Conservation (phyloP, 1,140 invertebrate species). For the Ditylenchus dipsaci region DNA sequence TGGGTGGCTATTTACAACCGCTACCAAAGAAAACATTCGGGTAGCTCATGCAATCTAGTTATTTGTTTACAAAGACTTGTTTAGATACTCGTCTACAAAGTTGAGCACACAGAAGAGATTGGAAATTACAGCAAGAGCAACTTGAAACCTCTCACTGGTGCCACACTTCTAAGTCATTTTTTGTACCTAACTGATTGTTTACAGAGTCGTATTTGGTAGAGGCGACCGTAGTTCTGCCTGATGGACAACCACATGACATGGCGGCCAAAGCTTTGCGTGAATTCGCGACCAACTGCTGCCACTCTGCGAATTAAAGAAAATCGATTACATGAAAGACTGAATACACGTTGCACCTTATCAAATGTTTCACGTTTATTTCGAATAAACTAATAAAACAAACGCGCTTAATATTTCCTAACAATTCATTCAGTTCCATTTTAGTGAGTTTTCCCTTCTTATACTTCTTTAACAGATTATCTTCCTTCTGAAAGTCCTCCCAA, state of each 20-base stretch:
- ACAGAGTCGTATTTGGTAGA: slow-evolving; percentile 35
- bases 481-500: slow-evolving; percentile 43
- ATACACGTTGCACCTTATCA: no score
- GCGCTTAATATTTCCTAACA: no score
- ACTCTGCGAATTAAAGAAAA: slow-evolving; percentile 16
- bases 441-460: slow-evolving; percentile 45
- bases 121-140: slow-evolving; percentile 27
- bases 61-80: slow-evolving; percentile 2
- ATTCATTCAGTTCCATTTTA: slow-evolving; percentile 35
- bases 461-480: slow-evolving; percentile 35
- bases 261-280: slow-evolving; percentile 37
- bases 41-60: slow-evolving; percentile 1
- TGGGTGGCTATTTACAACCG: slow-evolving; percentile 29
- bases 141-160: slow-evolving; percentile 14
- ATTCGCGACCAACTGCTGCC: slow-evolving; percentile 37
- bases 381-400: no score
- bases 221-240: slow-evolving; percentile 29
- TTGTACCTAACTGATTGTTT: no score
- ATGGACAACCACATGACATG: slow-evolving; percentile 19
- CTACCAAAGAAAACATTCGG: slow-evolving; percentile 28
- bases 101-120: slow-evolving; percentile 20
- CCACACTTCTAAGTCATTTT: no score
- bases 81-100: slow-evolving; percentile 19
- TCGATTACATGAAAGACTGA: slow-evolving; percentile 18
- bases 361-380: no score